phyloP scores from a whole-genome alignment of 2,113 vertebrate species.

The Ailuropoda melanoleuca region DNA sequence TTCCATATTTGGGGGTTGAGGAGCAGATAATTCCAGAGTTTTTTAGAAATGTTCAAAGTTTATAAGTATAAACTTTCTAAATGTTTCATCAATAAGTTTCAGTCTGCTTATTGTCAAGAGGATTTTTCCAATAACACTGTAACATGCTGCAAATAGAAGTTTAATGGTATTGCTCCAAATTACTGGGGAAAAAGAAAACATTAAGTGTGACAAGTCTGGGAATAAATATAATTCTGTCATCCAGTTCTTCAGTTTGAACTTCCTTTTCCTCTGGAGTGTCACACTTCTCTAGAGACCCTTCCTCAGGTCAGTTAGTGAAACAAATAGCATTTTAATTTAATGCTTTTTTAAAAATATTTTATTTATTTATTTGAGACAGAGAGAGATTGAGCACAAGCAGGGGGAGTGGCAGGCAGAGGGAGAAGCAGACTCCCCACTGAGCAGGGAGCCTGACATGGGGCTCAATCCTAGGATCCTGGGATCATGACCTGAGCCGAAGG shows the following conservation, averaged over 20 bases:
- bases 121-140: not conserved
- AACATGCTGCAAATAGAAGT: not conserved
- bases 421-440: too few relatives aligned
- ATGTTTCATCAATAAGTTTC: not conserved
- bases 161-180: not conserved
- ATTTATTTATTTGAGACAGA: not conserved
- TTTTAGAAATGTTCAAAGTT: not conserved
- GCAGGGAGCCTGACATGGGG: too few relatives aligned
- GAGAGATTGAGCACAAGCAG: not conserved
- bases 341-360: not conserved
- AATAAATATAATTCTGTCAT: not conserved
- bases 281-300: not conserved
- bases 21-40: not conserved
- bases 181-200: not conserved
- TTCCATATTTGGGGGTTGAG: not conserved
- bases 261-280: not conserved
- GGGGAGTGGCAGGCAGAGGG: too few relatives aligned
- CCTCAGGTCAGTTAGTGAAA: not conserved
- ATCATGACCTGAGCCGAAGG: not conserved
- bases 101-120: not conserved
- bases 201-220: not conserved
- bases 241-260: not conserved
- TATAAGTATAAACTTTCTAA: not conserved
- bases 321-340: not conserved
- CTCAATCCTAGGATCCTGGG: not conserved